Percentiles rank a stretch among this genome's conserved stretches.
These are phyloP conservation scores for Montipora foliosa DNA, from an alignment of 64 coral and sea anemone species.

Conservation along the genomic window DNA sequence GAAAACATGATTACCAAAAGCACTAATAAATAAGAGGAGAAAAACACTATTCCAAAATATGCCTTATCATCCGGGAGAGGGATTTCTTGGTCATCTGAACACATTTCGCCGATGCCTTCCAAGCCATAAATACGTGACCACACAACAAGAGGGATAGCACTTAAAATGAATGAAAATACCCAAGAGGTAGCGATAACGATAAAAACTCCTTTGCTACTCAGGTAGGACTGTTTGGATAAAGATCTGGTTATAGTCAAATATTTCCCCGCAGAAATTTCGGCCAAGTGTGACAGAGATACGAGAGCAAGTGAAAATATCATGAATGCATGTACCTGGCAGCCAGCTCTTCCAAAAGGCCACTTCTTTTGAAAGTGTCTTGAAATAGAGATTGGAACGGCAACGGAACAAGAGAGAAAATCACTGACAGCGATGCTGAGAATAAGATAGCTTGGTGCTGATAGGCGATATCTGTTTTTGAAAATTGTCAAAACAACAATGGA, in stretches of 20 bases:
- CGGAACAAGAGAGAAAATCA: constrained; percentile 51
- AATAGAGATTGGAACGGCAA: constrained; percentile 41
- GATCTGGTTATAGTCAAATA: constrained; percentile 66
- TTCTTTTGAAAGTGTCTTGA: neutral
- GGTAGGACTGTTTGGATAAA: constrained; percentile 2
- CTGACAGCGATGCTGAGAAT: constrained; percentile 47
- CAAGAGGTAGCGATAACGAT: constrained; percentile 14
- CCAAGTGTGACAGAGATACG: constrained; percentile 55
- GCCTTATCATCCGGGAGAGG: neutral
- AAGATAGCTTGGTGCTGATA: constrained; percentile 42
- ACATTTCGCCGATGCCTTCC: constrained; percentile 6
- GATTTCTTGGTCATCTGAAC: constrained; percentile 17
- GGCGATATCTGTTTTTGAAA: constrained; percentile 7
- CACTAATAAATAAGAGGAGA: constrained; percentile 9
- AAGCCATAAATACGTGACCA: constrained; percentile 45
- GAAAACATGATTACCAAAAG: constrained; percentile 15
- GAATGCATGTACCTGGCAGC: constrained; percentile 53
- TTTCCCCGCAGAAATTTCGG: constrained; percentile 48
- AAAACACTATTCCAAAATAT: constrained; percentile 42
- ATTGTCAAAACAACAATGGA: constrained; percentile 42
- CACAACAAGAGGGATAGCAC: constrained; percentile 6
- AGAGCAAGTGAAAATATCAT: constrained; percentile 48
- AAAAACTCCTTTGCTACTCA: neutral
- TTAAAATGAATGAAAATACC: constrained; percentile 31
- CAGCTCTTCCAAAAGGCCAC: constrained; percentile 25